Evolutionary conservation across 2,888 invertebrate species (phyloP), one percentile per base, ranked within the genome.

Genomic region (Aleiodes alternator): DNA sequence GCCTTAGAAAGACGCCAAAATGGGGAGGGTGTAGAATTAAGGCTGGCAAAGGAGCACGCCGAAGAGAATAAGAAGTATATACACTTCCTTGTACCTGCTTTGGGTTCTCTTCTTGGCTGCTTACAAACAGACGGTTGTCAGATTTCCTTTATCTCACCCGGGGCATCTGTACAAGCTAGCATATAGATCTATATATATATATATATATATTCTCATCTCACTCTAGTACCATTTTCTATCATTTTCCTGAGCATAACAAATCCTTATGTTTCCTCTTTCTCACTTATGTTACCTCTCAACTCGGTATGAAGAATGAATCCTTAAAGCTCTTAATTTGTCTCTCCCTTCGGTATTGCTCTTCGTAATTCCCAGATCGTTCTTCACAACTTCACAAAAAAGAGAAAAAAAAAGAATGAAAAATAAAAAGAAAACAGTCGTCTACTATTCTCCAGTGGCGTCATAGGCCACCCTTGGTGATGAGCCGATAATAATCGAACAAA

Each of bases 61-160:
- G 43, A 69, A 75, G 48, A 80, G 57, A 69, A 69, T 43, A 69
- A 70, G 43, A 55, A 55, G 50, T 64, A 43, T 51, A 72, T 64
- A 48, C 53, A 57, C 38, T 50, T 71, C 23, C 69, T 43, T 64
- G 76, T 75, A 76, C 87, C 88, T 87, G 86, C 83, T 80, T 75
- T 70, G 81, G 82, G 80, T 11, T 64, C 64, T 61, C 61, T 81
- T 82, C 78, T 79, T 81, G 80, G 82, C 82, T 86, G 86, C 87
- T 86, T 86, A 84, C 87, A 87, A 88, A 87, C 87, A 87, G 85
- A 80, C 87, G 86, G 84, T 87, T 87, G 88, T 88, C 87, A 87
- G 88, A 87, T 88, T 87, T 87, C 86, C 85, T 88, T 88, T 89
- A 89, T 88, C 88, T 88, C 83, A 82, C 80, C 78, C 80, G 80